A percentile compares a stretch with the other conserved stretches of the same genome.
phyloP scores from a whole-genome alignment of 2,797 vertebrate genomes.

The Eospalax fontanierii region DNA sequence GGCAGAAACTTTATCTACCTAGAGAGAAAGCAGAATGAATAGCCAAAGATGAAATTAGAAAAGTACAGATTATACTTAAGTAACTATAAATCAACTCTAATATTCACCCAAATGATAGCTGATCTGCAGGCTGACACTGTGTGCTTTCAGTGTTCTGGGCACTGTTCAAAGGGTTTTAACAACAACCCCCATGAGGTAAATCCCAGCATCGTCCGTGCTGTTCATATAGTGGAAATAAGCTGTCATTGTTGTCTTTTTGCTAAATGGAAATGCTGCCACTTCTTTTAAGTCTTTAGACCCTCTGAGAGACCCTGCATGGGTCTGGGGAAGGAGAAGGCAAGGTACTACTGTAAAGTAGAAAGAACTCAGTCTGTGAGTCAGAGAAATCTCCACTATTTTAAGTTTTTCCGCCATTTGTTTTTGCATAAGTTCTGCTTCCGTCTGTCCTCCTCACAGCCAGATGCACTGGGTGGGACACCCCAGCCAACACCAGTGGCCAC shows the following conservation, averaged over 20 bases:
- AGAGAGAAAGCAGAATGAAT: neutral
- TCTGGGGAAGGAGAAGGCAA: neutral
- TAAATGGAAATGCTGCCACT: neutral
- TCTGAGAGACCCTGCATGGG: neutral
- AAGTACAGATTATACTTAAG: neutral
- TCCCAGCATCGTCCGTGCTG: neutral
- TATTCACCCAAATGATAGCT: neutral
- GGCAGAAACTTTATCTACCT: neutral
- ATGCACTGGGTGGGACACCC: neutral
- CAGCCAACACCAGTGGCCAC: fast-evolving
- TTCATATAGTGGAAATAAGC: neutral
- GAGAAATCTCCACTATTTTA: neutral
- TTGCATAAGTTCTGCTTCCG: neutral
- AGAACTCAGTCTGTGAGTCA: neutral
- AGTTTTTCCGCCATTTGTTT: neutral
- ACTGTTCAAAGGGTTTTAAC: neutral
- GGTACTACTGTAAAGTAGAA: neutral
- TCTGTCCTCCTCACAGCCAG: neutral
- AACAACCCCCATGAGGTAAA: neutral
- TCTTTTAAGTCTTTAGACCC: neutral
- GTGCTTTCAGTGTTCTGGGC: neutral
- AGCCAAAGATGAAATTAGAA: neutral
- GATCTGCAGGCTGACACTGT: neutral
- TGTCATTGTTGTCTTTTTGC: neutral
- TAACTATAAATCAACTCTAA: neutral